Conservation (phyloP, 53 echinoderm and acorn worm genomes). For the Echinarachnius parma region DNA sequence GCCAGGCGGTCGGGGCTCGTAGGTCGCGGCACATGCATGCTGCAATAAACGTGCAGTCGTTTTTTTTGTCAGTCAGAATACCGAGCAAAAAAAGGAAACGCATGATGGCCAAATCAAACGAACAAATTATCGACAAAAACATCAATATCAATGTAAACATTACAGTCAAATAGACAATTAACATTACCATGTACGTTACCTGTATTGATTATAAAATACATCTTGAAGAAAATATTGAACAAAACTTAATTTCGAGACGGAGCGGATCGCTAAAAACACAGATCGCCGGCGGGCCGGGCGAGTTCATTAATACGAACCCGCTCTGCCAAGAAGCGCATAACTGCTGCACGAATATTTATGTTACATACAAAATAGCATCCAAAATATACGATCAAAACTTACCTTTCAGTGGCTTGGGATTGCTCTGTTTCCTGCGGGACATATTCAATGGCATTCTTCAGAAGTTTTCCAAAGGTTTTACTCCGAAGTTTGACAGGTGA, state of each 20-base stretch:
- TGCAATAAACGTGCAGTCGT: not conserved
- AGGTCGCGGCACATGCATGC: not conserved
- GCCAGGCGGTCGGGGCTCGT: too few species aligned
- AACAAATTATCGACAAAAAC: too few species aligned
- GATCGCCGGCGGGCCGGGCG: not conserved
- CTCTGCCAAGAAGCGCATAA: not conserved
- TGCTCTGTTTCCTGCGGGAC: conserved; percentile 40
- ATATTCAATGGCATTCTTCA: conserved; percentile 32
- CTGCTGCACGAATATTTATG: not conserved
- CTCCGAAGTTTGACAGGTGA: too few species aligned
- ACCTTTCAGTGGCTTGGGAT: conserved; percentile 31
- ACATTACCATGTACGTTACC: too few species aligned
- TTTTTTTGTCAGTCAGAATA: not conserved
- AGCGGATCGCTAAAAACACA: conserved; percentile 20
- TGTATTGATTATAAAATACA: too few species aligned
- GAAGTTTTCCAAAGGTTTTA: not conserved
- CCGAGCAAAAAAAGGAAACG: not conserved
- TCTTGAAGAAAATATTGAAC: not conserved
- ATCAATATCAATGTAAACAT: too few species aligned
- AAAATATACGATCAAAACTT: not conserved
- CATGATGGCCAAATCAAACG: too few species aligned
- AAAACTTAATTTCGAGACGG: not conserved
- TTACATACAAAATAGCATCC: not conserved
- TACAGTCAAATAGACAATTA: too few species aligned
- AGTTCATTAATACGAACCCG: not conserved